Evolutionary conservation across 2,797 vertebrate genomes (phyloP).

Genomic region (Diglossa cyanea): DNA sequence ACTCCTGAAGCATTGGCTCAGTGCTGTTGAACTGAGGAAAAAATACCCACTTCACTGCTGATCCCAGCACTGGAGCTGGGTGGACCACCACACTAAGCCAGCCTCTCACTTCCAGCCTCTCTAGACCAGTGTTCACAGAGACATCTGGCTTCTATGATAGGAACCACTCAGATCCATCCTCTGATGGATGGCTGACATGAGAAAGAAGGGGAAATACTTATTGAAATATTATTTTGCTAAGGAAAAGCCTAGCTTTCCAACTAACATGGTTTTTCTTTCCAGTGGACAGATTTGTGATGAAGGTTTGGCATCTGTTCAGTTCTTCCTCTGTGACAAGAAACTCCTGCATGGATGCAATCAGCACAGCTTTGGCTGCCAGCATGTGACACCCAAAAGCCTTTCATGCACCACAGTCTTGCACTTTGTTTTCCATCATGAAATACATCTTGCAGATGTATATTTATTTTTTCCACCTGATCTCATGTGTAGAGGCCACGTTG

Average conservation of each 20-base stretch:
- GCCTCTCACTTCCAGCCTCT: background rate
- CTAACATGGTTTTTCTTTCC: background rate
- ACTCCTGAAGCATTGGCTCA: background rate
- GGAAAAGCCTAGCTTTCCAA: background rate
- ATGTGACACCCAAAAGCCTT: background rate
- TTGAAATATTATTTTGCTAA: background rate
- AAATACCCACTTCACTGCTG: background rate
- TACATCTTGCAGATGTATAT: background rate
- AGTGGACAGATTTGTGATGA: background rate
- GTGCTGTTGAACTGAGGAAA: background rate
- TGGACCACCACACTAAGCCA: background rate
- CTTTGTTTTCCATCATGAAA: background rate
- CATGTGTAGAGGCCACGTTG: background rate
- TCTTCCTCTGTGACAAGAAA: background rate
- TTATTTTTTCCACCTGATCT: background rate
- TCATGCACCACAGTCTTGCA: background rate
- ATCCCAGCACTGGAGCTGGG: background rate
- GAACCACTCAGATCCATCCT: background rate
- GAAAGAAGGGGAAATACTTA: background rate
- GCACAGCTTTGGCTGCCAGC: background rate
- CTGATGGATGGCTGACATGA: background rate
- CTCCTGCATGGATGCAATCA: background rate
- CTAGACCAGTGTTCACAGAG: background rate
- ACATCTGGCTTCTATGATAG: background rate
- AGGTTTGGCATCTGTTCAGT: background rate